Conservation (phyloP, 2,888 invertebrate genomes). For the Euplexia lucipara region DNA sequence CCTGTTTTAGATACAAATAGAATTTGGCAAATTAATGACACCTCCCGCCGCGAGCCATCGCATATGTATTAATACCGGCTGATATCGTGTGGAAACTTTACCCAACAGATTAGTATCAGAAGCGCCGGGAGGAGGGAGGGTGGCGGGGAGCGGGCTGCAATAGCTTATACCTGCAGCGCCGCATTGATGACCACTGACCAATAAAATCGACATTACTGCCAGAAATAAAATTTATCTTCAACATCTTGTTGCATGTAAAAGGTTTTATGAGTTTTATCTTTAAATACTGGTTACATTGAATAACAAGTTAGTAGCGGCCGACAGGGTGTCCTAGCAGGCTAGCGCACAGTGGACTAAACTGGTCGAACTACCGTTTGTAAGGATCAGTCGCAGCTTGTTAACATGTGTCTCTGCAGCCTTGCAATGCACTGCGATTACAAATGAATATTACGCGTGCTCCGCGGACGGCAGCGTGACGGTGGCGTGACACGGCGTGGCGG, state of each 20-base stretch:
- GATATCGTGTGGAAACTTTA: background rate
- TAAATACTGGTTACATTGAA: constrained; percentile 27
- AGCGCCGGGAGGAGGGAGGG: background rate
- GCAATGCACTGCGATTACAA: constrained; percentile 3
- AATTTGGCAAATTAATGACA: constrained; percentile 52
- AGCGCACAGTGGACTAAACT: background rate
- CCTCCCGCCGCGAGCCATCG: background rate
- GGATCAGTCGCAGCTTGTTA: constrained; percentile 28
- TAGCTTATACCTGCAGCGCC: background rate
- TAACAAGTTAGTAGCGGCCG: constrained; percentile 12
- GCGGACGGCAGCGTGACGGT: background rate
- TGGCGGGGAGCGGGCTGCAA: background rate
- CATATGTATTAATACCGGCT: constrained; percentile 8
- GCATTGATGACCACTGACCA: constrained; percentile 20
- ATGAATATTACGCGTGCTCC: constrained; percentile 6
- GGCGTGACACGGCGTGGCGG: constrained; percentile 8
- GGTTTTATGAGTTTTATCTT: constrained; percentile 33
- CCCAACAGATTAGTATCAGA: constrained; percentile 27
- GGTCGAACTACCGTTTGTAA: constrained; percentile 3
- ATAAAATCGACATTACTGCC: constrained; percentile 28
- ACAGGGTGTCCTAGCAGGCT: background rate
- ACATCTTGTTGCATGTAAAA: constrained; percentile 35
- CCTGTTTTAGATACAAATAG: constrained; percentile 55
- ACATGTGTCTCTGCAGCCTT: constrained; percentile 4
- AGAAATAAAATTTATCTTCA: constrained; percentile 35